phyloP scores from a whole-genome alignment of 1,140 invertebrate species.

The Kradibia gibbosae region DNA sequence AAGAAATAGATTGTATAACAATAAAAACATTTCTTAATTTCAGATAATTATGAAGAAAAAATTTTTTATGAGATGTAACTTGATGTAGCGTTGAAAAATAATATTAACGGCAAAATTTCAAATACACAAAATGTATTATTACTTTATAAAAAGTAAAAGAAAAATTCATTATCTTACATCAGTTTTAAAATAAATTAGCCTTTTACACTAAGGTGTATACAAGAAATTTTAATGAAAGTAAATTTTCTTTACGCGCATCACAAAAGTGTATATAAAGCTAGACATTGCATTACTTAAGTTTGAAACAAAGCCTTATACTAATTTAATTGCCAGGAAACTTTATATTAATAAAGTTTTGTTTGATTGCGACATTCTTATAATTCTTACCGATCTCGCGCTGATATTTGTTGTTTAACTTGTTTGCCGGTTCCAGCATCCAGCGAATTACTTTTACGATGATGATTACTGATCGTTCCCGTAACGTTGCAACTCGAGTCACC shows the following conservation, averaged over 20 bases:
- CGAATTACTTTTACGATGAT: conserved; percentile 86
- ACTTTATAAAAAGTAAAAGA: background rate
- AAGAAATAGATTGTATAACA: too few species aligned
- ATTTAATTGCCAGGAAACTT: background rate
- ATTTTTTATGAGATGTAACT: background rate
- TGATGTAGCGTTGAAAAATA: too few species aligned
- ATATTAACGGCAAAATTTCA: too few species aligned
- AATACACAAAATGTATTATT: too few species aligned
- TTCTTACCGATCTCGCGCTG: conserved; percentile 76
- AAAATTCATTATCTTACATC: background rate
- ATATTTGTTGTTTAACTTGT: conserved; percentile 70
- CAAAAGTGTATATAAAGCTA: background rate
- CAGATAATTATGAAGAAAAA: background rate
- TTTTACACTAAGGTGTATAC: background rate
- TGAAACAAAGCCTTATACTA: background rate
- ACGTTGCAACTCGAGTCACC: conserved; percentile 61
- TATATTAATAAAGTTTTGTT: background rate
- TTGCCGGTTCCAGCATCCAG: conserved; percentile 79
- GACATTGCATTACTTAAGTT: too few species aligned
- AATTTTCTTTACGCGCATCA: background rate
- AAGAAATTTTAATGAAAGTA: background rate
- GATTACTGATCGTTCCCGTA: conserved; percentile 64
- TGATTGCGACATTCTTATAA: background rate
- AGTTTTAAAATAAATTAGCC: background rate
- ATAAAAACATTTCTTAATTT: too few species aligned